Evolutionary conservation across 1,140 invertebrate species (phyloP), one percentile per base, ranked within the genome.

Genomic region (Drosophila pachea): DNA sequence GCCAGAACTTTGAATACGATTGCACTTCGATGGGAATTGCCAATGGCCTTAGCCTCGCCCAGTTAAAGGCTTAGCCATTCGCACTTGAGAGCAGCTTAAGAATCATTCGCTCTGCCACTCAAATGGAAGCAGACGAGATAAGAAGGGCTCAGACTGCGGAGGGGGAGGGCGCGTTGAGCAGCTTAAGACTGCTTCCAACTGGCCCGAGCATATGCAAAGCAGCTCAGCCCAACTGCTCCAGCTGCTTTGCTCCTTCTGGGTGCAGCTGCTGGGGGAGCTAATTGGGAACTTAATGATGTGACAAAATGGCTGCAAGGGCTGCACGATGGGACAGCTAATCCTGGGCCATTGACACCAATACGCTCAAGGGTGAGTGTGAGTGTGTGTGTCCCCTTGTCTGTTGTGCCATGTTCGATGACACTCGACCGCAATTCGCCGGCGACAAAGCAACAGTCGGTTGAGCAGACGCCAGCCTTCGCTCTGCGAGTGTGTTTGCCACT

Each of bases 381-480:
- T 16, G 38, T 53, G 33, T 75, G 49, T 58, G 48, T n/a, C n/a
- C n/a, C 22, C 22, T 45, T 50, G 52, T 45, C 55, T 29, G 63
- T 42, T 73, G 38, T 69, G 35, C 35, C 40, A 36, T 76, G 64
- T 67, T 78, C 79, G 74, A 79, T 79, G 79, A 76, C 81, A 66
- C 81, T 84, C 81, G 66, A 84, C 81, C 76, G 79, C 79, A 76
- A 79, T 83, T 74, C 63, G 63, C 59, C 65, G 68, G 71, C 33
- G 48, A 50, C 66, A 60, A 49, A 55, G 38, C 58, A 60, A 59
- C 47, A 54, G 33, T 50, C 22, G 22, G 22, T 22, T 22, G 22
- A 45, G n/a, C 54, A 50, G 56, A 40, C 16, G 31, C 6, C 31
- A 62, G 52, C 47, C 52, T 64, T 32, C 45, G 61, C 48, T 65